A percentile compares a stretch with the other conserved stretches of the same genome.
phyloP scores from a whole-genome alignment of 2,797 vertebrate species.

The Huso huso region DNA sequence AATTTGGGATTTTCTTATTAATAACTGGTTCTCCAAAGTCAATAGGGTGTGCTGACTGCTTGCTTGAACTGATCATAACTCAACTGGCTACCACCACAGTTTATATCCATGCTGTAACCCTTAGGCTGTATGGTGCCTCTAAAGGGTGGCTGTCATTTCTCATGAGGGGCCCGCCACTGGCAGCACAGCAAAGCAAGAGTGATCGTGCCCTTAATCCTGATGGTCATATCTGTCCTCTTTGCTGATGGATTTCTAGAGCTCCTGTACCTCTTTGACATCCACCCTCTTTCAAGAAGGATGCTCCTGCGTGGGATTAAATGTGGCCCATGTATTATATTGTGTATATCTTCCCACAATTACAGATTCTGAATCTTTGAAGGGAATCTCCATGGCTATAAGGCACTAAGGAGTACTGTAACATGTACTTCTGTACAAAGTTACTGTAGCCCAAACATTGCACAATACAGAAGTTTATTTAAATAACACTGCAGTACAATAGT shows the following conservation, averaged over 20 bases:
- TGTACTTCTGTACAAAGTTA: no score
- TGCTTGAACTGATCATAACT: no score
- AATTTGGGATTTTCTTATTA: no score
- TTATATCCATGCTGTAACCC: not conserved
- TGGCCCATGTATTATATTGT: slow-evolving; percentile 33
- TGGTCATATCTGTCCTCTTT: not conserved
- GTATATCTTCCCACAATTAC: no score
- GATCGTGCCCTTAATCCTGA: not conserved
- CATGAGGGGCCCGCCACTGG: not conserved
- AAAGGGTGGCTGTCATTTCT: not conserved
- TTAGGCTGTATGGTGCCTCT: not conserved
- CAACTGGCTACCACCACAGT: not conserved
- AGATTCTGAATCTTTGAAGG: no score
- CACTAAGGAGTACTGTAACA: no score
- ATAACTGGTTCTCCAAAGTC: no score
- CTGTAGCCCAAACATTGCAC: no score
- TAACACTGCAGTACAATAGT: no score
- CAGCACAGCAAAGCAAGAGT: slow-evolving; percentile 1
- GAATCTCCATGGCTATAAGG: no score
- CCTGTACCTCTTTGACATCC: not conserved
- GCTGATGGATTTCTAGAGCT: slow-evolving; percentile 1
- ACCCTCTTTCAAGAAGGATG: not conserved
- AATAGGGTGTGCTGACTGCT: no score
- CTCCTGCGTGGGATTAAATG: slow-evolving; percentile 9
- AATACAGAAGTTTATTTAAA: no score